Percentiles rank a stretch among this genome's conserved stretches.
Evolutionary conservation across 2,888 invertebrate species (phyloP).

Genomic region (Andrena hattorfiana): DNA sequence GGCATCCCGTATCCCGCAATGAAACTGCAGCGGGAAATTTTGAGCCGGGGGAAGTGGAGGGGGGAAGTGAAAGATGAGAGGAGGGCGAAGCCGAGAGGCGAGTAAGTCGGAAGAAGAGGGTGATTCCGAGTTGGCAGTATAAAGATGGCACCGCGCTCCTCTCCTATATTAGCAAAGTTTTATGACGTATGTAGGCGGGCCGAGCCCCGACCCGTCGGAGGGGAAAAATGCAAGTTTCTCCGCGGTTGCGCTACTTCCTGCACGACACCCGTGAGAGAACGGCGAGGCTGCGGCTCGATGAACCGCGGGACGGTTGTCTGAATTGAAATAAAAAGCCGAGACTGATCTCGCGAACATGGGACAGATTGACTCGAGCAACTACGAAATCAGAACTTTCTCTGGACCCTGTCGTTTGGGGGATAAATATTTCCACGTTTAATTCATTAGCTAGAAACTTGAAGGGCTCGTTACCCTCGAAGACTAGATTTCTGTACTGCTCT

Average conservation of each 20-base stretch:
- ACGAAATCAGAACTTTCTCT: neutral
- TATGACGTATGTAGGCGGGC: slow-evolving; percentile 66
- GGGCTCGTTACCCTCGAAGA: neutral
- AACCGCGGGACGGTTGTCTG: slow-evolving; percentile 27
- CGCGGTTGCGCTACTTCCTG: slow-evolving; percentile 21
- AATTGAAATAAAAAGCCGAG: slow-evolving; percentile 48
- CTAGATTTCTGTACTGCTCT: neutral
- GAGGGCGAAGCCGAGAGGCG: slow-evolving; percentile 29
- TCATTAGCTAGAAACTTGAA: neutral
- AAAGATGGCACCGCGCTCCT: slow-evolving; percentile 58
- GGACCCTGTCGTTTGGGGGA: neutral
- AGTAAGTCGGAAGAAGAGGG: slow-evolving; percentile 45
- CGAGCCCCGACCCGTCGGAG: slow-evolving; percentile 19
- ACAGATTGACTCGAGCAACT: neutral
- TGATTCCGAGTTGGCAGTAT: slow-evolving; percentile 56
- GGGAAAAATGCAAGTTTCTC: slow-evolving; percentile 66
- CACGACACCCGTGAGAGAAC: slow-evolving; percentile 52
- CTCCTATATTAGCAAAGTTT: slow-evolving; percentile 70
- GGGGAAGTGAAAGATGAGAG: slow-evolving; percentile 52
- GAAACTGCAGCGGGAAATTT: slow-evolving; percentile 11
- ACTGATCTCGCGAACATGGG: slow-evolving; percentile 11
- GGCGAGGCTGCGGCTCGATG: neutral
- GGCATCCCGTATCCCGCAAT: neutral
- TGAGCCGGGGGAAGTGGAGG: neutral
- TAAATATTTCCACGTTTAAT: neutral